Conservation (phyloP, 2,888 invertebrate genomes). For the Scaeva pyrastri region DNA sequence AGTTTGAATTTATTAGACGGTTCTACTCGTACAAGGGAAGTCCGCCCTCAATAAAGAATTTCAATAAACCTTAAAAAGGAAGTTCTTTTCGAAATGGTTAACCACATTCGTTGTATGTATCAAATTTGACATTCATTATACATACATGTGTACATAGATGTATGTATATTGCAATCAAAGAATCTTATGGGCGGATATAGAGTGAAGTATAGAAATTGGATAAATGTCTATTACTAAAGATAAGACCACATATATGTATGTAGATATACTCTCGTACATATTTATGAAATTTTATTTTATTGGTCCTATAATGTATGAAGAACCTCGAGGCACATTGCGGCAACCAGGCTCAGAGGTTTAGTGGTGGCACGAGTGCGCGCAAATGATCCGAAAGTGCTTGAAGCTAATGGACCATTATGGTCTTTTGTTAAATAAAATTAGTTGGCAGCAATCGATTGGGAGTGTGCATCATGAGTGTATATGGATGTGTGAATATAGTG, state of each 20-base stretch:
- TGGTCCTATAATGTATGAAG: not conserved
- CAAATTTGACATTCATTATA: conserved; percentile 12
- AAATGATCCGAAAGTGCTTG: conserved; percentile 15
- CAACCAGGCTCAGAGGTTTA: not conserved
- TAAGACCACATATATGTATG: not conserved
- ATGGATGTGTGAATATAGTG: no score
- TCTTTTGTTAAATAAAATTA: conserved; percentile 17
- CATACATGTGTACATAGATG: not conserved
- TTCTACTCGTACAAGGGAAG: not conserved
- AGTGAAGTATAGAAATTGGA: no score
- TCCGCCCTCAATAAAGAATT: conserved; percentile 9
- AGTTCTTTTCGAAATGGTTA: not conserved
- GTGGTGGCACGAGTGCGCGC: not conserved
- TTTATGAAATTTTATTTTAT: conserved; percentile 17
- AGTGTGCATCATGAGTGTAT: not conserved
- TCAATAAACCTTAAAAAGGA: conserved; percentile 3
- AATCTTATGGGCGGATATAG: not conserved
- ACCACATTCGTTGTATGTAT: not conserved
- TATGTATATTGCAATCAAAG: not conserved
- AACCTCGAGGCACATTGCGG: not conserved
- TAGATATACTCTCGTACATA: not conserved
- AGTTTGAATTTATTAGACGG: not conserved
- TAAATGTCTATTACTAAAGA: conserved; percentile 14
- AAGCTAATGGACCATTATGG: conserved; percentile 12
- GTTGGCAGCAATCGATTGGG: conserved; percentile 1